Base-by-base conservation (phyloP, 2,113 vertebrate species). In the Pterocles burchelli region DNA sequence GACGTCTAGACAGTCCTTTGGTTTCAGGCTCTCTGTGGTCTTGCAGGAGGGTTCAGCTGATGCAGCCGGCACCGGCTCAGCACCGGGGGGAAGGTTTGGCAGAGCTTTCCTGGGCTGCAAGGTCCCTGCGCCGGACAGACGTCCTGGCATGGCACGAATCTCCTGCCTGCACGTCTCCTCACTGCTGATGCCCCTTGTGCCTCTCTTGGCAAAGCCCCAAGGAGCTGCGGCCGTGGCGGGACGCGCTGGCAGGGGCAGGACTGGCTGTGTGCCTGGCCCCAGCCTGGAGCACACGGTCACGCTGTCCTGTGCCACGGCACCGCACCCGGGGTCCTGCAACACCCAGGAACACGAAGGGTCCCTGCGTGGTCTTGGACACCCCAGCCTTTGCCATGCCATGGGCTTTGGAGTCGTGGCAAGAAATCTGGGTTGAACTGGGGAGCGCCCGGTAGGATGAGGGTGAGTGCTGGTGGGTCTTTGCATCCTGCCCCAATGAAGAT, bases 1-100 rank as follows among this genome's bases (percentile, higher is more conserved):
- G 95, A 96, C 49, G 68, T 95, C 93, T 93, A 94, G 96, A 89
- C 86, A 82, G 86, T 16, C 61, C 57, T 86, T 95, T 1, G 0
- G 83, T 90, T 90, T 68, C 77, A 92, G 58, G 73, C 65, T 78
- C 31, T 71, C 25, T 0, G 3, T 4, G 26, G 54, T 80, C 88
- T 36, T 61, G 70, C 68, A 89, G 83, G 63, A 95, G 48, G 43
- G 68, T 67, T 96, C 80, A 61, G 92, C 78, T 2, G 14, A 59
- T 0, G 7, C 54, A 75, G 65, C 31, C 54, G 3, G 71, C 0
- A 0, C 34, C 4, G 2, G 74, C 85, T 82, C 54, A 36, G 80
- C 4, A 13, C 73, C 4, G 3, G 17, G 1, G 6, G 65, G 61
- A 48, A 63, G 80, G 48, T 89, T 83, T 90, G 68, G 86, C 80